Percentiles rank a stretch among this genome's conserved stretches.
Conservation (phyloP, 2,888 invertebrate genomes). For the Tolmerus cingulatus region DNA sequence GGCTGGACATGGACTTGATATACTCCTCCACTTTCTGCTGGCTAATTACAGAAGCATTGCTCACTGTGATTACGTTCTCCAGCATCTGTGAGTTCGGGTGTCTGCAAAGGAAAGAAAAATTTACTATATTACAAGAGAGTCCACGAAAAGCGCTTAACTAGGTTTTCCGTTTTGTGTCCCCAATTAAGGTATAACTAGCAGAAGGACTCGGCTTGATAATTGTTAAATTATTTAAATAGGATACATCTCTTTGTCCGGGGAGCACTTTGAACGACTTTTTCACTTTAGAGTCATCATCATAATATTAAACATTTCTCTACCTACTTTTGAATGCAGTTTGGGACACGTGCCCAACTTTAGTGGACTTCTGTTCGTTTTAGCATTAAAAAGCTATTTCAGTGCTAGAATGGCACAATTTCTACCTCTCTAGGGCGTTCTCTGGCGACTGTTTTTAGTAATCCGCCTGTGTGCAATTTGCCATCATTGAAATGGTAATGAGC, state of each 20-base stretch:
- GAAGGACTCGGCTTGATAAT: neutral
- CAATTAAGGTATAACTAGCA: neutral
- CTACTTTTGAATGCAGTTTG: neutral
- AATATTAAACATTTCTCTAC: neutral
- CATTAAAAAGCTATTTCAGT: neutral
- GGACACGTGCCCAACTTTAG: neutral
- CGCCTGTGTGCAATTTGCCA: neutral
- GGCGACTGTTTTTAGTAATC: neutral
- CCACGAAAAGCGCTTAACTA: neutral
- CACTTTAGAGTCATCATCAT: neutral
- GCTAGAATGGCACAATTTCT: neutral
- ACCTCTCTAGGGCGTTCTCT: neutral
- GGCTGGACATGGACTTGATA: conserved; percentile 56
- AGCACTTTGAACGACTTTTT: neutral
- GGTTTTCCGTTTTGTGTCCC: neutral
- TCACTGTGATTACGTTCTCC: conserved; percentile 47
- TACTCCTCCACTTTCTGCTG: conserved; percentile 61
- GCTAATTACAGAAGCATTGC: conserved; percentile 52
- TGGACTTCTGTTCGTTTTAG: neutral
- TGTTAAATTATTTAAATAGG: neutral
- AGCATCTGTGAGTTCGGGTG: conserved; percentile 48
- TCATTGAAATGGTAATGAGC: neutral
- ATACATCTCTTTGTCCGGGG: neutral
- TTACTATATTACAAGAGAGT: neutral
- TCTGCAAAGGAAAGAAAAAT: neutral